Evolutionary conservation across 2,888 invertebrate genomes (phyloP), one percentile per base, ranked within the genome.

Genomic region (Epinotia nisella): DNA sequence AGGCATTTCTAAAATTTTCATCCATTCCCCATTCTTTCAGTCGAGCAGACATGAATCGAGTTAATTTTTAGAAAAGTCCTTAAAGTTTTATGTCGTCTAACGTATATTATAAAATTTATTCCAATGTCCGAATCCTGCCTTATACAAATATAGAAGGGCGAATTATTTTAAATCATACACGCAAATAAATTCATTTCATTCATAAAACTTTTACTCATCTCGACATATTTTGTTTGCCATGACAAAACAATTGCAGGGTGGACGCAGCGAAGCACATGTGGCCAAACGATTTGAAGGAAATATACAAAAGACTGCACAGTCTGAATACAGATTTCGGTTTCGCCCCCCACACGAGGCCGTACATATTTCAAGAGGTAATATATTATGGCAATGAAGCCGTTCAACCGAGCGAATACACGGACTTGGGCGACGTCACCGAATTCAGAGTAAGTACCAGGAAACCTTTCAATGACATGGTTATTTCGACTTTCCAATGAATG

Each of bases 241-340:
- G 5, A 29, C 29, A 7, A 35, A 35, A 35, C 35, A 7, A 56
- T 69, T 97, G 95, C 85, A 95, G 96, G 77, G 94, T 97, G 7
- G 97, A 97, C 83, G 96, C 96, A 35, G 96, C 96, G 0, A 96
- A 96, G 80, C 96, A 96, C 82, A 96, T 96, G 95, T 95, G 95
- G 93, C 96, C 98, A 0, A 83, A 85, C 2, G 97, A 98, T 86
- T 88, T 98, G 39, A 81, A 92, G 75, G 85, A 83, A n/a, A 96
- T 98, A 75, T 96, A 95, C 80, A 90, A 90, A 0, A 87, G 93
- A 24, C 81, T 95, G 7, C 90, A 94, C 7, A 85, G 95, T 83
- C 85, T 96, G 41, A 96, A 94, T 77, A 92, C 92, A 0, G 82
- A 89, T 0, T 94, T 95, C 75, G 96, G 95, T 2, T 97, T 97